These are phyloP conservation scores for Streblospio benedicti DNA, from an alignment of 1,140 invertebrate species.

Conservation along the genomic window DNA sequence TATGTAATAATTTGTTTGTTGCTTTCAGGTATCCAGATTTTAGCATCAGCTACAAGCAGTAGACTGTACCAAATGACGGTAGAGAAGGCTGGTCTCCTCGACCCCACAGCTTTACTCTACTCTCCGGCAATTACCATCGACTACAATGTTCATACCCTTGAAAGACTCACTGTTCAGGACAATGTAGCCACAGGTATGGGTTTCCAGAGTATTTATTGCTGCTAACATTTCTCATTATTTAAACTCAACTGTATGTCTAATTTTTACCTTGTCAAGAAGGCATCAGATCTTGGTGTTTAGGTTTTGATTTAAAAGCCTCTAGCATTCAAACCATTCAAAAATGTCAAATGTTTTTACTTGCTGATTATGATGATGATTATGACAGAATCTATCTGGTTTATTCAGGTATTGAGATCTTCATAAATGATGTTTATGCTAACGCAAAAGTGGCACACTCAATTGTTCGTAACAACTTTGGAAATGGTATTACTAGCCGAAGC, in stretches of 20 bases:
- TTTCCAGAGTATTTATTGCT: too few relatives aligned
- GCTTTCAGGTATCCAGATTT: constrained; percentile 34
- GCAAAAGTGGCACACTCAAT: not conserved
- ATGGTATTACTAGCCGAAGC: constrained; percentile 34
- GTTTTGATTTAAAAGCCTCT: too few relatives aligned
- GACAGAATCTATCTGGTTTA: too few relatives aligned
- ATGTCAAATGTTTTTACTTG: too few relatives aligned
- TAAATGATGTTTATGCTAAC: constrained; percentile 65
- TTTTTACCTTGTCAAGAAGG: too few relatives aligned
- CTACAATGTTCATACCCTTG: constrained; percentile 82
- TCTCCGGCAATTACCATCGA: constrained; percentile 90
- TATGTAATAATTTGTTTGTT: constrained; percentile 3
- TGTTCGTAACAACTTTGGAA: constrained; percentile 31
- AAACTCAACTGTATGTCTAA: too few relatives aligned
- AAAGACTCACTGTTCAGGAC: constrained; percentile 55
- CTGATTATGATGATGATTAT: too few relatives aligned
- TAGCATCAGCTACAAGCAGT: constrained; percentile 25
- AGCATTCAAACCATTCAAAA: too few relatives aligned
- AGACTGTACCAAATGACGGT: constrained; percentile 31
- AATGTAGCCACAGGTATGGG: too few relatives aligned
- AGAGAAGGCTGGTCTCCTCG: constrained; percentile 70
- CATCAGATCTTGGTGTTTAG: too few relatives aligned
- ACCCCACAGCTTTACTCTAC: constrained; percentile 81
- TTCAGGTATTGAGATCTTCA: constrained; percentile 73
- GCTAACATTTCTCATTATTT: too few relatives aligned